Evolutionary conservation across 2,797 vertebrate species (phyloP).

Genomic region (Champsocephalus gunnari): DNA sequence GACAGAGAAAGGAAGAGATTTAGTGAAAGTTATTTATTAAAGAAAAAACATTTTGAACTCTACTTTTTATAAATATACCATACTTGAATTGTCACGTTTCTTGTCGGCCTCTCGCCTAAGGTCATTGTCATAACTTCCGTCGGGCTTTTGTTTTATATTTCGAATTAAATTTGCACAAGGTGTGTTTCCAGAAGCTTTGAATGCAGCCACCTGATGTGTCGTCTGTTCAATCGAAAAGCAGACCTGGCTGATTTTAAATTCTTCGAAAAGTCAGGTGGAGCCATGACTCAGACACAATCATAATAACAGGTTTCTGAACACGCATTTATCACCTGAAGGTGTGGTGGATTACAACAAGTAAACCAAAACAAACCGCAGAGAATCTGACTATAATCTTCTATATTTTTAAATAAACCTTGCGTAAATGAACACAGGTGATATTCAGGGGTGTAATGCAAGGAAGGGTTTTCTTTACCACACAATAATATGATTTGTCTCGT

Average conservation of each 20-base stretch:
- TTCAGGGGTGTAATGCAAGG: not conserved
- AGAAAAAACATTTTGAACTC: too few relatives aligned
- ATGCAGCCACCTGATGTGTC: not conserved
- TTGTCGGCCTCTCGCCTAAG: too few relatives aligned
- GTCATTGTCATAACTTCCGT: too few relatives aligned
- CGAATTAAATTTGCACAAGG: not conserved
- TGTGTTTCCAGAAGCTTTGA: not conserved
- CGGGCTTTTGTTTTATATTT: not conserved
- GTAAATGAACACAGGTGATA: not conserved
- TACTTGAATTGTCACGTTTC: too few relatives aligned
- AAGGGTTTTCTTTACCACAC: not conserved
- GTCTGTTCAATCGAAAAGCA: too few relatives aligned
- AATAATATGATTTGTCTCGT: conserved; percentile 6
- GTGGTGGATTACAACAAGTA: not conserved
- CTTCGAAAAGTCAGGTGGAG: conserved; percentile 33
- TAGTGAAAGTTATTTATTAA: too few relatives aligned
- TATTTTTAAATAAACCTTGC: not conserved
- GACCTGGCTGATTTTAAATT: not conserved
- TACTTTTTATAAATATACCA: too few relatives aligned
- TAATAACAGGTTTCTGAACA: conserved; percentile 25
- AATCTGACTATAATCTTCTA: not conserved
- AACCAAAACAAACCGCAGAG: not conserved
- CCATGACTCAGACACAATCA: conserved; percentile 46
- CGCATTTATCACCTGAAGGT: not conserved
- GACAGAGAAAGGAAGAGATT: too few relatives aligned